Conservation (phyloP, 1,140 invertebrate genomes). For the Trichonephila clavata region DNA sequence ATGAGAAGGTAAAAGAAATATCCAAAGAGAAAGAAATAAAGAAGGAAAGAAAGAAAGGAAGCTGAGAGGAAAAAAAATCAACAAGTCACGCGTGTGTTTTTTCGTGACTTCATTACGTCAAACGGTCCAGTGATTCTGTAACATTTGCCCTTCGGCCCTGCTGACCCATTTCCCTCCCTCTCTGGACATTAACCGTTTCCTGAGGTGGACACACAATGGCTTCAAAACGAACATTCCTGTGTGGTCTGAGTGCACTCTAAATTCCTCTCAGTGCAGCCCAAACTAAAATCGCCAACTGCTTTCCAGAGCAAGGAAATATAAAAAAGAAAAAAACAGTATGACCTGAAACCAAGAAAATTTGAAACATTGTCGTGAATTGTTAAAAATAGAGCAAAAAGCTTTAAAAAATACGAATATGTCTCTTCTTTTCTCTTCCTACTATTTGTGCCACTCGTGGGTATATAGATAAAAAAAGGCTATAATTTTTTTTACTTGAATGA, state of each 20-base stretch:
- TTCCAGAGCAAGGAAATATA: not conserved
- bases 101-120: slow-evolving; percentile 75
- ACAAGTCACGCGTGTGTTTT: slow-evolving; percentile 53
- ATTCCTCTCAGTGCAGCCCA: not conserved
- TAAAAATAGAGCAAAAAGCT: too few relatives aligned
- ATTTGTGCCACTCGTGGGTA: too few relatives aligned
- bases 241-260: slow-evolving; percentile 28
- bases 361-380: too few relatives aligned
- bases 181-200: slow-evolving; percentile 50
- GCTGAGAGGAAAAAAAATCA: not conserved
- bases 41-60: not conserved
- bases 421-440: too few relatives aligned
- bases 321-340: not conserved
- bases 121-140: slow-evolving; percentile 74
- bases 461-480: too few relatives aligned
- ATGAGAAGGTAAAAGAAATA: not conserved
- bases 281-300: not conserved
- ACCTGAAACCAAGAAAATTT: too few relatives aligned
- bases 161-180: slow-evolving; percentile 64
- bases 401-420: too few relatives aligned
- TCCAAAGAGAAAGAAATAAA: not conserved
- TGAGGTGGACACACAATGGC: slow-evolving; percentile 53
- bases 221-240: not conserved
- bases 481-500: too few relatives aligned
- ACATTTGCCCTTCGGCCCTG: slow-evolving; percentile 76